phyloP scores from a whole-genome alignment of 2,113 vertebrate genomes.

The Pelodiscus sinensis region DNA sequence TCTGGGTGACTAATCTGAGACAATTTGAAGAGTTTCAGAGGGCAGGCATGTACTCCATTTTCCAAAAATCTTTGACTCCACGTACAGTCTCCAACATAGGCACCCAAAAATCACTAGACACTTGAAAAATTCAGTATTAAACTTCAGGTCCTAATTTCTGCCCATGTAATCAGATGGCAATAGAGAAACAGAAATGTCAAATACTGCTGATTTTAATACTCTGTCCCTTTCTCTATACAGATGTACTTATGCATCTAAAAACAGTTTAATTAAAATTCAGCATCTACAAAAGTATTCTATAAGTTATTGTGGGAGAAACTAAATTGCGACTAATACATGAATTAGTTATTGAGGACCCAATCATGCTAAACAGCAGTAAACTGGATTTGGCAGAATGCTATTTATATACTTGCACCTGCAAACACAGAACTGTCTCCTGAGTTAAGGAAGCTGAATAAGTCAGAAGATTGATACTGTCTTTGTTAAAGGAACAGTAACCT shows the following conservation, averaged over 20 bases:
- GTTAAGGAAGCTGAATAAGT: conserved; percentile 59
- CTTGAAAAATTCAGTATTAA: background rate
- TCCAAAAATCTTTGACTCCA: conserved; percentile 49
- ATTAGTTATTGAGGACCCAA: conserved; percentile 42
- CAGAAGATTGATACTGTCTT: background rate
- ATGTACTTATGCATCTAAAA: background rate
- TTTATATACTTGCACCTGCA: conserved; percentile 61
- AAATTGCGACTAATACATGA: conserved; percentile 58
- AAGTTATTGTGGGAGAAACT: conserved; percentile 58
- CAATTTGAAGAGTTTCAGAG: conserved; percentile 7
- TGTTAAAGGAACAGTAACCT: conserved; percentile 9
- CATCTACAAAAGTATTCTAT: conserved; percentile 64
- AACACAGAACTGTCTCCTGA: conserved; percentile 68
- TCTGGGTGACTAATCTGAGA: conserved; percentile 2
- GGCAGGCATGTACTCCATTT: conserved; percentile 47
- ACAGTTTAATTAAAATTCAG: conserved; percentile 62
- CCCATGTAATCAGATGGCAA: background rate
- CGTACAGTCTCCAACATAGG: background rate
- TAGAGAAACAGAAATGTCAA: background rate
- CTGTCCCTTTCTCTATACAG: conserved; percentile 28
- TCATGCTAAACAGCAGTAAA: conserved; percentile 46
- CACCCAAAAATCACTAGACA: background rate
- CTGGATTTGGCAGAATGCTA: conserved; percentile 66
- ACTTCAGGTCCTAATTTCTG: background rate
- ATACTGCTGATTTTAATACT: background rate